Percentiles rank a stretch among this genome's conserved stretches.
These are phyloP conservation scores for Acleris emargana DNA, from an alignment of 2,888 invertebrate species.

Conservation along the genomic window DNA sequence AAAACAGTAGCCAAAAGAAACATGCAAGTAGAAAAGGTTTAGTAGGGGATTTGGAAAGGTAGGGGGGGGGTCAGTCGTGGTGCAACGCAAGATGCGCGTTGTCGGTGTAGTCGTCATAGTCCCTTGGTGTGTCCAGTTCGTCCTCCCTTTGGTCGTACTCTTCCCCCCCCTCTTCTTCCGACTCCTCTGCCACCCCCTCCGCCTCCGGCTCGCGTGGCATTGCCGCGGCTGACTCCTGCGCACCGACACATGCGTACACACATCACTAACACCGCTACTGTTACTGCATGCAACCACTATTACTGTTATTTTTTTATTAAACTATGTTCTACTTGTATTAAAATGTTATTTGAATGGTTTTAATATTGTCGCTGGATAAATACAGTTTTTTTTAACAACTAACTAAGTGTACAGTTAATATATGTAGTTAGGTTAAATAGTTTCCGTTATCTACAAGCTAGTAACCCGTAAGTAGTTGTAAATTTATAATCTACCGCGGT, in stretches of 20 bases:
- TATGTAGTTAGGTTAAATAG: too few species aligned
- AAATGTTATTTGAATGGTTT: too few species aligned
- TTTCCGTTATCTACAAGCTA: too few species aligned
- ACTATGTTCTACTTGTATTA: too few species aligned
- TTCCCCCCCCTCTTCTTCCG: slow-evolving; percentile 52
- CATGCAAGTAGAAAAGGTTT: not conserved
- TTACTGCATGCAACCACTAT: slow-evolving; percentile 15
- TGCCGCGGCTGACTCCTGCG: slow-evolving; percentile 53
- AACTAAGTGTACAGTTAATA: too few species aligned
- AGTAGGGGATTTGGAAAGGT: not conserved
- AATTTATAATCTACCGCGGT: too few species aligned
- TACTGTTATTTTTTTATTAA: too few species aligned
- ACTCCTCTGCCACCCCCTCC: slow-evolving; percentile 48
- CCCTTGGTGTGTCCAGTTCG: slow-evolving; percentile 64
- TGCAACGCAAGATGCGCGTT: slow-evolving; percentile 67
- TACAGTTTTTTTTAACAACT: too few species aligned
- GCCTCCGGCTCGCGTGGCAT: slow-evolving; percentile 51
- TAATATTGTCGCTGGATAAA: too few species aligned
- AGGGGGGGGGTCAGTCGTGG: slow-evolving; percentile 59
- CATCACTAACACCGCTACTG: slow-evolving; percentile 33
- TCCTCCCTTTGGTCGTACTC: slow-evolving; percentile 65
- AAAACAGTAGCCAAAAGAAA: not conserved
- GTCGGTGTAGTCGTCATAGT: slow-evolving; percentile 78
- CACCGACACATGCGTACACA: slow-evolving; percentile 35
- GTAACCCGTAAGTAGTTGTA: too few species aligned